Evolutionary conservation across 2,888 invertebrate genomes (phyloP), one percentile per base, ranked within the genome.

Genomic region (Salpingus planirostris): DNA sequence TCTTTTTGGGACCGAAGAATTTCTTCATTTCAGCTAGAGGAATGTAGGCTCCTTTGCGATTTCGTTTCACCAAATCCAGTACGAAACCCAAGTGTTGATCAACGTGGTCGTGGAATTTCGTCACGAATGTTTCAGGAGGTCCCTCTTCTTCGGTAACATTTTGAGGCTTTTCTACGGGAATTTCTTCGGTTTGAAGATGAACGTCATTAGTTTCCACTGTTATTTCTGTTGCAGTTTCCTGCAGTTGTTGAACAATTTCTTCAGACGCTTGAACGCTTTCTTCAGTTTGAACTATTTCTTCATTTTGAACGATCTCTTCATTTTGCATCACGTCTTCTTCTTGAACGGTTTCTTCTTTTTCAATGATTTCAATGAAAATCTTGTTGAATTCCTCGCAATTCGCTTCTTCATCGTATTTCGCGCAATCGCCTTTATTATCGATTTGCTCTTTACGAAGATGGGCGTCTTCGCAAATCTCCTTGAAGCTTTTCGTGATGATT

Each of bases 311-410:
- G 8, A 30, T 21, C 3, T 27, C 27, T n/a, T n/a, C n/a, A n/a
- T n/a, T n/a, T n/a, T n/a, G n/a, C 18, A 18, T 5, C n/a, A 12
- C 11, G 13, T 27, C 27, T 4, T 3, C 15, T 25, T 25, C 13
- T 6, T 11, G 3, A 12, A 25, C 6, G 6, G 25, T 10, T 23
- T 29, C 23, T 7, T 15, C 18, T 8, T 69, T 45, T 27, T 60
- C 63, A 32, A 66, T 65, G 43, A 69, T 69, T 40, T 70, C 69
- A 28, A 66, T 66, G 2, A 70, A 52, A n/a, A 62, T 50, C 62
- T 72, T 51, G 0, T 54, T 57, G 8, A 64, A 31, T 10, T 11
- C 14, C n/a, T 31, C 27, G 18, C 24, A 24, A 11, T 18, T 11
- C 3, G 3, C 11, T 5, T 33, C 28, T 11, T 28, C 13, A 13